Conservation (phyloP, 2,797 vertebrate genomes). For the Acanthurus lineatus region DNA sequence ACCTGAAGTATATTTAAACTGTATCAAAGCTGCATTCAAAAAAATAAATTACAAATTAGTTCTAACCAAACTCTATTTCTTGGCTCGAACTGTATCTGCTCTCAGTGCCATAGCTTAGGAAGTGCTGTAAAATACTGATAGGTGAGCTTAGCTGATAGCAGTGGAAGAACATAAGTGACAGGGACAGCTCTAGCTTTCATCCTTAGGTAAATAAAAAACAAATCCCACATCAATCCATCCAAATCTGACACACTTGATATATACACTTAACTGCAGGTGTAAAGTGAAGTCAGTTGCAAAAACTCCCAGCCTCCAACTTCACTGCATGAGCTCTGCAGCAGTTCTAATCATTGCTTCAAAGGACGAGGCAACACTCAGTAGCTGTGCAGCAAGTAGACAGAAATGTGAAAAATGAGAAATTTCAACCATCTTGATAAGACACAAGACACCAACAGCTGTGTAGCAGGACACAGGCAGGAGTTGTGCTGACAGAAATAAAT, state of each 20-base stretch:
- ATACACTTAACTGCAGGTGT: conserved; percentile 15
- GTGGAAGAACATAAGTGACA: neutral
- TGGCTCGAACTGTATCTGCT: conserved; percentile 24
- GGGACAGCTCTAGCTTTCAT: neutral
- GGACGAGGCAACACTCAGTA: conserved; percentile 23
- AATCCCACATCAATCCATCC: conserved; percentile 18
- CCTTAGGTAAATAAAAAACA: conserved; percentile 6
- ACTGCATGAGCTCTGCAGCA: conserved; percentile 4
- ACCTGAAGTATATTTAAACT: conserved; percentile 47
- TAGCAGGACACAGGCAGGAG: neutral
- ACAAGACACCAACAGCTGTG: conserved; percentile 19
- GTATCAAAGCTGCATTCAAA: conserved; percentile 39
- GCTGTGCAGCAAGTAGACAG: conserved; percentile 35
- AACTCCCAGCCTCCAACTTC: neutral
- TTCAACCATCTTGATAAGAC: conserved; percentile 11
- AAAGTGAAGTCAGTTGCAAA: neutral
- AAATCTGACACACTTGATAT: conserved; percentile 27
- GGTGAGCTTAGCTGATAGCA: conserved; percentile 25
- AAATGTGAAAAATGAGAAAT: conserved; percentile 29
- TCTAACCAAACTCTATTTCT: conserved; percentile 6
- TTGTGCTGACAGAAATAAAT: neutral
- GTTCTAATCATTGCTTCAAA: conserved; percentile 1
- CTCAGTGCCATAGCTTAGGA: conserved; percentile 24
- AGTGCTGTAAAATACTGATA: conserved; percentile 47
- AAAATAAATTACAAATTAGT: conserved; percentile 7